Evolutionary conservation across 53 echinoderm and acorn worm genomes (phyloP).

Genomic region (Zoroaster sp.): DNA sequence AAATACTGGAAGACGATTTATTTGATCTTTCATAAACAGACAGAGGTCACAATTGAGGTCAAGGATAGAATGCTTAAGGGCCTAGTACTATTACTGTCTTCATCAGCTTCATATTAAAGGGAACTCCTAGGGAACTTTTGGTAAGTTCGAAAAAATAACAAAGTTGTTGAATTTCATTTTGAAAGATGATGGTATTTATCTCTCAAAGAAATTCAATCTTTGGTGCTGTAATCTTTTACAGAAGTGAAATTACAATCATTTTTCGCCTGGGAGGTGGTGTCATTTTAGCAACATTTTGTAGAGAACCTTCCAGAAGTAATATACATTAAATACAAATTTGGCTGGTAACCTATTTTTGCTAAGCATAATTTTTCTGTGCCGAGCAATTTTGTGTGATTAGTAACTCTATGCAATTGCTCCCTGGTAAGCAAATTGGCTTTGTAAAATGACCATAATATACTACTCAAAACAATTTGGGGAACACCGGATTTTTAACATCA

Average conservation of each 20-base stretch:
- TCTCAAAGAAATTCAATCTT: no score
- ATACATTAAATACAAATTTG: neutral
- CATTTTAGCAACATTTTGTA: neutral
- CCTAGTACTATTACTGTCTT: neutral
- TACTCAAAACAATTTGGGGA: no score
- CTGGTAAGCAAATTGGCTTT: neutral
- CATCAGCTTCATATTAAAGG: neutral
- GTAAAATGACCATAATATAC: no score
- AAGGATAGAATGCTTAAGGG: constrained; percentile 15
- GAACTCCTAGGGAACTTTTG: neutral
- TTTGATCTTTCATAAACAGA: constrained; percentile 38
- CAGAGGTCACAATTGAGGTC: neutral
- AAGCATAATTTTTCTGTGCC: neutral
- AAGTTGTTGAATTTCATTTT: no score
- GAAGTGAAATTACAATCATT: no score
- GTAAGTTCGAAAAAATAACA: neutral
- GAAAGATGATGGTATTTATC: no score
- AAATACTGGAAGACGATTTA: constrained; percentile 1
- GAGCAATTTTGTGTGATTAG: neutral
- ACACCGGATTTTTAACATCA: no score
- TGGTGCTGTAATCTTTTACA: neutral
- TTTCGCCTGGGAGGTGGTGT: no score
- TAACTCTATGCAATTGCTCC: neutral
- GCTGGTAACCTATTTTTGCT: neutral
- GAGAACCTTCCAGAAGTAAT: no score